A percentile compares a stretch with the other conserved stretches of the same genome.
phyloP scores from a whole-genome alignment of 2,113 vertebrate species.

The Ceyx margarethae region DNA sequence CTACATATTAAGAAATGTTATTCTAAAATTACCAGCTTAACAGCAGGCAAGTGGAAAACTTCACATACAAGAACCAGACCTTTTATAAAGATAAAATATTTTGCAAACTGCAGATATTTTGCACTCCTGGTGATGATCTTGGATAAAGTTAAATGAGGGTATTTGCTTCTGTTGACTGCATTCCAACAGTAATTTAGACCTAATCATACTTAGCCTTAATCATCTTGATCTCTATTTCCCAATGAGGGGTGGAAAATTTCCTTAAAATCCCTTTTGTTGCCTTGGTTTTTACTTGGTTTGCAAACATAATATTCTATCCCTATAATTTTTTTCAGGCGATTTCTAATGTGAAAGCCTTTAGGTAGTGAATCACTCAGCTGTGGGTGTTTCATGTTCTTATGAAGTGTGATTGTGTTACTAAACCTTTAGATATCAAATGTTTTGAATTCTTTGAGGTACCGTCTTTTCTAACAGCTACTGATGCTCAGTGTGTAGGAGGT shows the following conservation, averaged over 20 bases:
- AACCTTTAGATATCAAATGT: neutral
- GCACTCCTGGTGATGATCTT: neutral
- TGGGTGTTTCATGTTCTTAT: neutral
- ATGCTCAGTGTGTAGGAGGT: neutral
- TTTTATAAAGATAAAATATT: neutral
- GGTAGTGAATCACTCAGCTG: neutral
- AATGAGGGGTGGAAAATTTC: neutral
- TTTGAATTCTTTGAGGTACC: neutral
- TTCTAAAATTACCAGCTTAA: neutral
- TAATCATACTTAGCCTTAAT: neutral
- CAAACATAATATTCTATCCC: neutral
- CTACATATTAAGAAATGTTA: neutral
- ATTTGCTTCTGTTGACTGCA: neutral
- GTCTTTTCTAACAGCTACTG: neutral
- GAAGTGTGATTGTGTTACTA: neutral
- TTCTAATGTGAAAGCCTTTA: neutral
- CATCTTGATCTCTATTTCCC: neutral
- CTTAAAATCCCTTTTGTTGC: neutral
- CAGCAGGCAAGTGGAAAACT: neutral
- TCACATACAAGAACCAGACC: neutral
- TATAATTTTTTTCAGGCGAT: neutral
- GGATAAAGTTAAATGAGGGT: neutral
- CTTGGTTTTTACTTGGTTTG: neutral
- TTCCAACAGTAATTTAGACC: neutral
- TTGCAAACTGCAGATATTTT: neutral